Evolutionary conservation across 2,113 vertebrate genomes (phyloP).

Genomic region (Cyanistes caeruleus): DNA sequence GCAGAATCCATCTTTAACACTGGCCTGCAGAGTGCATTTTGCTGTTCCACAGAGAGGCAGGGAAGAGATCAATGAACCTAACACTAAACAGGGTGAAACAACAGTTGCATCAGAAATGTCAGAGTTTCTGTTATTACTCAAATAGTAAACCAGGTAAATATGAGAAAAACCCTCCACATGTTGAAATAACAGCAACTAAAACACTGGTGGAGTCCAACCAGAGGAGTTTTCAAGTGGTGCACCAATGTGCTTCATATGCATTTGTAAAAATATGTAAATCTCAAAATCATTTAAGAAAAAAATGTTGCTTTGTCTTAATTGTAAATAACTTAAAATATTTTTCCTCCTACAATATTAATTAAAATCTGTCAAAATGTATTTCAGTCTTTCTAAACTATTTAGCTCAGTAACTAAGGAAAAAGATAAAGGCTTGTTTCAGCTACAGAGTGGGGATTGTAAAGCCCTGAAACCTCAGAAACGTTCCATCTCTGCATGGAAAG

Average conservation of each 20-base stretch:
- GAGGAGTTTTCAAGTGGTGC: neutral
- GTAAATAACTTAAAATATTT: neutral
- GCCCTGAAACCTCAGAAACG: neutral
- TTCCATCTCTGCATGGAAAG: neutral
- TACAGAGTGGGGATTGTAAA: neutral
- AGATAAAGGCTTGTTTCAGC: neutral
- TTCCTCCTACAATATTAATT: neutral
- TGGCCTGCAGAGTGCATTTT: neutral
- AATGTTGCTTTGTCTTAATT: neutral
- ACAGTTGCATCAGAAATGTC: neutral
- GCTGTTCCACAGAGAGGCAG: neutral
- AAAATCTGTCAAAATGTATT: neutral
- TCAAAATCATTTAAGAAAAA: neutral
- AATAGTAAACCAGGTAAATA: neutral
- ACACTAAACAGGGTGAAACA: neutral
- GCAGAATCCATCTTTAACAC: neutral
- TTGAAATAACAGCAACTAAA: neutral
- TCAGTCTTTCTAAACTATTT: neutral
- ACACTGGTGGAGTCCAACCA: neutral
- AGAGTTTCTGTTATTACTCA: neutral
- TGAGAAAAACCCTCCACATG: neutral
- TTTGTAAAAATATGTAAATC: neutral
- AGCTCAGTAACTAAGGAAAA: neutral
- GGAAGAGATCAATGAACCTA: neutral
- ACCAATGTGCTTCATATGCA: neutral